Evolutionary conservation across 1,140 invertebrate species (phyloP).

Genomic region (Drosophila quadrilineata): DNA sequence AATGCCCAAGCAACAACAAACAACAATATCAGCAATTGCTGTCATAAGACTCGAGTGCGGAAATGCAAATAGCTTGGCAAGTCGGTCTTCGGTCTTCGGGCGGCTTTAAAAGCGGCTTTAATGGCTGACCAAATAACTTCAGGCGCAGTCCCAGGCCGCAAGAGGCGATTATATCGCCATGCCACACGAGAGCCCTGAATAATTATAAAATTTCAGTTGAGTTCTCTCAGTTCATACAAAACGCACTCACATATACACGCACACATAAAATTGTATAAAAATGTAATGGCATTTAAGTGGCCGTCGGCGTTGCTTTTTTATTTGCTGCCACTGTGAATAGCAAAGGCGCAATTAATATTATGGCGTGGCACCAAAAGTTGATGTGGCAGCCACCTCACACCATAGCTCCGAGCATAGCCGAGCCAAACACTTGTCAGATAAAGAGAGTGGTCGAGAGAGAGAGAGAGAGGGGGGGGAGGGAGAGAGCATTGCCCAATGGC

Average conservation of each 20-base stretch:
- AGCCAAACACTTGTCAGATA: background rate
- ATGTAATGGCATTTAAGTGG: conserved; percentile 78
- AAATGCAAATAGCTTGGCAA: conserved; percentile 57
- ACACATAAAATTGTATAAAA: conserved; percentile 66
- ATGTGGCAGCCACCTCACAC: conserved; percentile 57
- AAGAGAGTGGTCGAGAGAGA: background rate
- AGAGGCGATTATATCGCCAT: conserved; percentile 52
- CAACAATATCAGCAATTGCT: conserved; percentile 5
- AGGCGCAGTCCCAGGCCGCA: conserved; percentile 27
- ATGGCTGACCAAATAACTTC: conserved; percentile 60
- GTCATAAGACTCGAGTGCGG: conserved; percentile 36
- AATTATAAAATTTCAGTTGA: conserved; percentile 69
- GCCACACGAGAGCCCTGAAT: conserved; percentile 60
- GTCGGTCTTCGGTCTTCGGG: conserved; percentile 8
- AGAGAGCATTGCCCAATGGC: conserved; percentile 15
- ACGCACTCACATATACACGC: conserved; percentile 14
- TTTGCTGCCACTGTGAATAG: conserved; percentile 35
- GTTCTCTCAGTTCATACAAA: conserved; percentile 5
- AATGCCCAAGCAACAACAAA: conserved; percentile 21
- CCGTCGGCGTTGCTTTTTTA: conserved; percentile 40
- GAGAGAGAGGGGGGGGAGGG: background rate
- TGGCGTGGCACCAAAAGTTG: conserved; percentile 73
- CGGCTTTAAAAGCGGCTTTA: conserved; percentile 40
- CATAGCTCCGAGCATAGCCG: background rate
- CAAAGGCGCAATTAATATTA: conserved; percentile 72